Conservation (phyloP, 2,888 invertebrate genomes). For the Anthoptus insignis region DNA sequence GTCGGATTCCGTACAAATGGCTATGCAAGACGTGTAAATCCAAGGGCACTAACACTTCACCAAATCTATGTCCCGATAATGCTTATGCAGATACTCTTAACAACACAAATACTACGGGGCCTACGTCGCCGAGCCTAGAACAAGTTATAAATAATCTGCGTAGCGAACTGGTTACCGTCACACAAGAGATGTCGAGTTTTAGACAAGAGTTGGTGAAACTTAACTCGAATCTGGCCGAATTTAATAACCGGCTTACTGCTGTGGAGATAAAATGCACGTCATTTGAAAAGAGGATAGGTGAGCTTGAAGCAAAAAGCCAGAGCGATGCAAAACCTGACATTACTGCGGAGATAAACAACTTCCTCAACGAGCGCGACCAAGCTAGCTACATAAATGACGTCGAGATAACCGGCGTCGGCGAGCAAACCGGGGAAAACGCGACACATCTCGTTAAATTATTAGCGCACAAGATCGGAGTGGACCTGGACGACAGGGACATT, state of each 20-base stretch:
- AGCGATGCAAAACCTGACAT: not conserved
- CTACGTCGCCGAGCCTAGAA: not conserved
- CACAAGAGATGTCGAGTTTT: constrained; percentile 5
- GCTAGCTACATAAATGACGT: constrained; percentile 4
- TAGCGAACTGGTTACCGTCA: not conserved
- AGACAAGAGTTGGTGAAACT: not conserved
- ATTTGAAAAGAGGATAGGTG: not conserved
- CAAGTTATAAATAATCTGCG: not conserved
- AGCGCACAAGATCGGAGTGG: constrained; percentile 11
- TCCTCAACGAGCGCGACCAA: not conserved
- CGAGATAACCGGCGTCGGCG: constrained; percentile 11
- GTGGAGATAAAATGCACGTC: not conserved
- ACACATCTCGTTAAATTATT: not conserved
- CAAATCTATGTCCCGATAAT: not conserved
- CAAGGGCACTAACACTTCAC: not conserved
- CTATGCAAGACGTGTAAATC: not conserved
- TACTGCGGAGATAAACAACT: not conserved
- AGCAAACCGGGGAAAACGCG: constrained; percentile 16
- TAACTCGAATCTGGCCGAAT: not conserved
- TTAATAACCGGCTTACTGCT: constrained; percentile 3
- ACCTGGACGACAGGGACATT: constrained; percentile 17
- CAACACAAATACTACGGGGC: not conserved
- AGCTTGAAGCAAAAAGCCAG: not conserved
- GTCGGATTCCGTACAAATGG: not conserved
- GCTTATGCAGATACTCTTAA: not conserved